Evolutionary conservation across 2,113 vertebrate genomes (phyloP), one percentile per base, ranked within the genome.

Genomic region (Actenoides lindsayi): DNA sequence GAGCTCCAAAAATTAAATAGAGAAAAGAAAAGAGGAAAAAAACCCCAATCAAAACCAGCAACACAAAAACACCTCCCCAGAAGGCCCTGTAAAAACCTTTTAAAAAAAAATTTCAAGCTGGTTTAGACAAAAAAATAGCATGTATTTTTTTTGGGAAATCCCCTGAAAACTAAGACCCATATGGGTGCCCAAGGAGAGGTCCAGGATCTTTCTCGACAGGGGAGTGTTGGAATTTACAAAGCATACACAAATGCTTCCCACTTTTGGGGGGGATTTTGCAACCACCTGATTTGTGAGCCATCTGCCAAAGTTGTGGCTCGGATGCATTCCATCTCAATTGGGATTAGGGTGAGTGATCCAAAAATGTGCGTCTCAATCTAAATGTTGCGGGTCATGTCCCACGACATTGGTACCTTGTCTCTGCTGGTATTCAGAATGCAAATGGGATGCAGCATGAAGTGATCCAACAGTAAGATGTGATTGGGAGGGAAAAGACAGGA

Each of bases 201-300:
- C 25, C 31, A 4, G 84, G 50, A 44, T 73, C 28, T 71, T 27
- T 59, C 20, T 81, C 77, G 64, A 30, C 60, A 51, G 10, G 42
- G 87, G 69, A 83, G 39, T 10, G 57, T 18, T 94, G 90, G 39
- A 89, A 59, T 81, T 96, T 77, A 84, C 54, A 95, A 95, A 90
- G 39, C 87, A 48, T 91, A 41, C 70, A 85, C 51, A 80, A 96
- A 96, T 46, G 46, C 65, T 92, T 87, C 76, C 57, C 35, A 63
- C 74, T 92, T 97, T 96, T 90, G 27, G 30, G 71, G 62, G 56
- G 70, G 41, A 91, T 93, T 95, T 92, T 77, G 54, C 74, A 90
- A 94, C 93, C 94, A 97, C 93, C 96, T 96, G 96, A 96, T 97
- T 94, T 95, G 94, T 76, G 71, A 95, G 87, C 95, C 97, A 94